Evolutionary conservation across 92 coral and sea anemone species (phyloP).

Genomic region (Heteractis magnifica): DNA sequence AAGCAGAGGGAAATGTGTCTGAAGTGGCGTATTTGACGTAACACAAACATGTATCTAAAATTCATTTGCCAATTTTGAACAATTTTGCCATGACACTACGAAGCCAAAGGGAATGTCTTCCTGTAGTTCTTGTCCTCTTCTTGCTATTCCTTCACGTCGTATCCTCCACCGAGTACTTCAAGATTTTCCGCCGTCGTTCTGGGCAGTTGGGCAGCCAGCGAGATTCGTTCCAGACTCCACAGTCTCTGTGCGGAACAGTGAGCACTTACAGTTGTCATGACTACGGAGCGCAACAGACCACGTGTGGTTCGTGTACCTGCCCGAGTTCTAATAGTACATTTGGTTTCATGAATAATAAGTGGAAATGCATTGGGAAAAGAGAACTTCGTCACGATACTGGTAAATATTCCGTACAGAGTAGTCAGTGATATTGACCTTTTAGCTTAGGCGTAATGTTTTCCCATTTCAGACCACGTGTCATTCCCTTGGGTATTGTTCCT

Average conservation of each 20-base stretch:
- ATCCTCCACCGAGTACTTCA: background rate
- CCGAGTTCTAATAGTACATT: constrained; percentile 4
- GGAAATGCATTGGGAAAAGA: constrained; percentile 17
- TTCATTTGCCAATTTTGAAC: too few species aligned
- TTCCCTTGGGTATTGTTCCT: too few species aligned
- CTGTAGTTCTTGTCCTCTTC: background rate
- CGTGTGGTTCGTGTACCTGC: constrained; percentile 8
- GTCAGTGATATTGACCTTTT: background rate
- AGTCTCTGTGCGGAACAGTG: constrained; percentile 4
- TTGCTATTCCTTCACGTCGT: background rate
- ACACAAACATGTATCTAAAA: too few species aligned
- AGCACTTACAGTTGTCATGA: constrained; percentile 24
- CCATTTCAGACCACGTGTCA: too few species aligned
- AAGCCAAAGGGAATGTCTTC: background rate
- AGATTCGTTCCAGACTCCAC: constrained; percentile 20
- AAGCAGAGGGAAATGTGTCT: too few species aligned
- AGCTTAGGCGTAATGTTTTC: background rate
- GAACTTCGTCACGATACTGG: background rate
- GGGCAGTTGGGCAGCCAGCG: constrained; percentile 6
- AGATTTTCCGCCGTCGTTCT: constrained; percentile 18
- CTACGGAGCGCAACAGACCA: constrained; percentile 13
- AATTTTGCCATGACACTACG: background rate
- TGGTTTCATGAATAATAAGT: background rate
- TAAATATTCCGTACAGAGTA: background rate
- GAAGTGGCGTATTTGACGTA: too few species aligned